A percentile compares a stretch with the other conserved stretches of the same genome.
phyloP scores from a whole-genome alignment of 2,888 invertebrate genomes.

The Myopa tessellatipennis region DNA sequence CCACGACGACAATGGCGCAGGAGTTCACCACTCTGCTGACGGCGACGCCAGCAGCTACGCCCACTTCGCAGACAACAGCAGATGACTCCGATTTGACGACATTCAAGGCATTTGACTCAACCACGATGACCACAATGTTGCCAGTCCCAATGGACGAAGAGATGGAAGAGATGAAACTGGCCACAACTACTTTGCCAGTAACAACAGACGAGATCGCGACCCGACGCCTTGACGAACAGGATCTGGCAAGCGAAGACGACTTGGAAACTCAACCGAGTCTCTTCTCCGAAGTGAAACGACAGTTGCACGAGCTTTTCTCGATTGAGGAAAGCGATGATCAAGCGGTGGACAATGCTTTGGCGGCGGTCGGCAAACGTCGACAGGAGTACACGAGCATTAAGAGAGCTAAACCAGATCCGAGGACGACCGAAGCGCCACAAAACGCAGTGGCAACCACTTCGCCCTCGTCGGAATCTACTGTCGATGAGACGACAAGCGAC shows the following conservation, averaged over 20 bases:
- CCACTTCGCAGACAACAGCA: slow-evolving; percentile 45
- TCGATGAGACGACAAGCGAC: slow-evolving; percentile 48
- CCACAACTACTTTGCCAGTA: slow-evolving; percentile 38
- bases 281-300: slow-evolving; percentile 66
- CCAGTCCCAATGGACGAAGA: slow-evolving; percentile 39
- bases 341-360: slow-evolving; percentile 57
- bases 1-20: slow-evolving; percentile 66
- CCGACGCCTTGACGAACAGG: slow-evolving; percentile 56
- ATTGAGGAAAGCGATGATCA: slow-evolving; percentile 60
- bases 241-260: slow-evolving; percentile 57
- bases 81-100: slow-evolving; percentile 53
- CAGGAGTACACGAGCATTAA: slow-evolving; percentile 65
- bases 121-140: slow-evolving; percentile 50
- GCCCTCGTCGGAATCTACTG: slow-evolving; percentile 43
- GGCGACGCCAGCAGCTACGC: slow-evolving; percentile 47
- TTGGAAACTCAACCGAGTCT: slow-evolving; percentile 65
- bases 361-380: slow-evolving; percentile 59
- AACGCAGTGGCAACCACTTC: slow-evolving; percentile 41
- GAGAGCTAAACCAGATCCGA: slow-evolving; percentile 56
- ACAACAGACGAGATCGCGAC: slow-evolving; percentile 58
- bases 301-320: slow-evolving; percentile 64
- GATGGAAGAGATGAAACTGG: slow-evolving; percentile 35
- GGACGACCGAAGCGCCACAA: slow-evolving; percentile 51
- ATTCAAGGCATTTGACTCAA: slow-evolving; percentile 47
- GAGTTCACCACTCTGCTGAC: slow-evolving; percentile 51